Evolutionary conservation across 2,888 invertebrate genomes (phyloP).

Genomic region (Eupithecia subumbrata): DNA sequence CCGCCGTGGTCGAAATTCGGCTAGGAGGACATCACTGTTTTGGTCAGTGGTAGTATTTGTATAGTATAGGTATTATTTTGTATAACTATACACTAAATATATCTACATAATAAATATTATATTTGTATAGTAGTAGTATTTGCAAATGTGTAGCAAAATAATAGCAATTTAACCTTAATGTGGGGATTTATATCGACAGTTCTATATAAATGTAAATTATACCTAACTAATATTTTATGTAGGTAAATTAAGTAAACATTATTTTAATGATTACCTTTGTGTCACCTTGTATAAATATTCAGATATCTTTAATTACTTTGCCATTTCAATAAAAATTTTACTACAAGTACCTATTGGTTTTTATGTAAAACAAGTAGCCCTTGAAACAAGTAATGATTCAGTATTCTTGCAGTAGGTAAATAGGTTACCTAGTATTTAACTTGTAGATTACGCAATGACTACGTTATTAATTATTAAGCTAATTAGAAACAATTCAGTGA

Average conservation of each 20-base stretch:
- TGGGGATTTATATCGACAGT: too few relatives aligned
- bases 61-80: too few relatives aligned
- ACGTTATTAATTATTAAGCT: neutral
- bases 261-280: neutral
- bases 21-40: too few relatives aligned
- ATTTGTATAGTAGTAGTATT: too few relatives aligned
- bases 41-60: too few relatives aligned
- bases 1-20: too few relatives aligned
- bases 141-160: too few relatives aligned
- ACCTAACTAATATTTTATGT: neutral
- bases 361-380: neutral
- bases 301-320: neutral
- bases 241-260: neutral
- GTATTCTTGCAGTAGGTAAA: neutral
- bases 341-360: neutral
- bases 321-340: neutral
- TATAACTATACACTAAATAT: too few relatives aligned
- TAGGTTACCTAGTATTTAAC: neutral
- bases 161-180: too few relatives aligned
- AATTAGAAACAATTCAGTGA: too few relatives aligned
- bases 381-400: neutral
- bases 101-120: too few relatives aligned
- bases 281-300: neutral
- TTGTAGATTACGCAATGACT: neutral
- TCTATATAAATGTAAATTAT: neutral